Conservation (phyloP, 2,888 invertebrate species). For the Eulithis prunata region DNA sequence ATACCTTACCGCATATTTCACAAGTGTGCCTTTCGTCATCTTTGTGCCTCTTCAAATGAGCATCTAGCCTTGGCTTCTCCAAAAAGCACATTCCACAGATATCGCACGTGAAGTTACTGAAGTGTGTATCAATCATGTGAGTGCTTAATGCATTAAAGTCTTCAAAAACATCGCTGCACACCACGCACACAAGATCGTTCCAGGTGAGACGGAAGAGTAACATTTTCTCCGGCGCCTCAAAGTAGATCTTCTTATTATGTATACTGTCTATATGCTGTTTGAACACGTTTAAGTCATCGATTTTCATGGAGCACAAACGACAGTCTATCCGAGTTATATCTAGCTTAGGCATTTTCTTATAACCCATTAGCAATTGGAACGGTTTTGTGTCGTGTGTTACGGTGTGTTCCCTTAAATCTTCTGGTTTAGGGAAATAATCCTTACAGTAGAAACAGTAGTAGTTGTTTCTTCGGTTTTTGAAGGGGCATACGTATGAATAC, state of each 20-base stretch:
- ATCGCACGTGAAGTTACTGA: conserved; percentile 76
- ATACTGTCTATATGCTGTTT: conserved; percentile 71
- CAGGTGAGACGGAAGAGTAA: conserved; percentile 68
- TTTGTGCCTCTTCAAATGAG: conserved; percentile 75
- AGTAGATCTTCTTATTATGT: conserved; percentile 74
- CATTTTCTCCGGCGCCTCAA: conserved; percentile 75
- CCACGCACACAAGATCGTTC: conserved; percentile 75
- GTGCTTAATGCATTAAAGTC: conserved; percentile 75
- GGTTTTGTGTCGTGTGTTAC: conserved; percentile 73
- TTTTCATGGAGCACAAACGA: conserved; percentile 65
- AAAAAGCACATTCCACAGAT: conserved; percentile 77
- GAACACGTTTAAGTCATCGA: conserved; percentile 66
- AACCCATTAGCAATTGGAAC: conserved; percentile 73
- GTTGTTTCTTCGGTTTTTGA: conserved; percentile 74
- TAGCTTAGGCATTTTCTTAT: conserved; percentile 76
- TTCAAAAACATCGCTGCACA: conserved; percentile 74
- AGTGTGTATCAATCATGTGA: conserved; percentile 74
- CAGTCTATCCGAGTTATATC: conserved; percentile 77
- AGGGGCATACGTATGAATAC: conserved; percentile 75
- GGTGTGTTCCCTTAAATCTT: conserved; percentile 74
- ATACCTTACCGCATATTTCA: conserved; percentile 77
- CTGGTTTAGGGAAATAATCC: conserved; percentile 75
- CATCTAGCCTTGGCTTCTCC: conserved; percentile 76
- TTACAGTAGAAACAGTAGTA: conserved; percentile 80
- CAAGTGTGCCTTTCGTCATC: conserved; percentile 82